phyloP scores from a whole-genome alignment of 2,888 invertebrate genomes.

The Drosophila infuscata region DNA sequence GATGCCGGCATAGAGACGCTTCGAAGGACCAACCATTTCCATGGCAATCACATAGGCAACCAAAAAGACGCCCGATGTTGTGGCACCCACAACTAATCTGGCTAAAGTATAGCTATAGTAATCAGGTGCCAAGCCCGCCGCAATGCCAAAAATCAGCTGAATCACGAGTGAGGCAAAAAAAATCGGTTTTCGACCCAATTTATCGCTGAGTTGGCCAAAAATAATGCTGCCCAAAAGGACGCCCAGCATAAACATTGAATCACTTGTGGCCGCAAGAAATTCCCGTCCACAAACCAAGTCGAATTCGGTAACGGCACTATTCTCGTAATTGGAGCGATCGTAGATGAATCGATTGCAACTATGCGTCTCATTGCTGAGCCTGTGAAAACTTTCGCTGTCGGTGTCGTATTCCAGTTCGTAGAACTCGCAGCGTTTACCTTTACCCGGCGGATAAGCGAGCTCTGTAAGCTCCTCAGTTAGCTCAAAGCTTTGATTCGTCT shows the following conservation, averaged over 20 bases:
- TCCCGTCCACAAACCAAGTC: conserved; percentile 88
- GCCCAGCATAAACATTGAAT: conserved; percentile 89
- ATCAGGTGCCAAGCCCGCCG: conserved; percentile 89
- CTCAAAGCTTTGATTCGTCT: conserved; percentile 81
- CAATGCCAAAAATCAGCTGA: conserved; percentile 89
- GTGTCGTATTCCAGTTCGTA: conserved; percentile 85
- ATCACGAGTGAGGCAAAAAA: conserved; percentile 90
- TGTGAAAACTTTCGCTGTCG: conserved; percentile 69
- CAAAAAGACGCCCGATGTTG: conserved; percentile 91
- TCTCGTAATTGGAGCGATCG: conserved; percentile 87
- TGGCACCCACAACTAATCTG: conserved; percentile 89
- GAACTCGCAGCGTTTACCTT: conserved; percentile 86
- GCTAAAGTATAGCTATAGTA: conserved; percentile 89
- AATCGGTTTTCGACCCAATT: conserved; percentile 89
- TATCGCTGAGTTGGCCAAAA: conserved; percentile 90
- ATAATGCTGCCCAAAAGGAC: conserved; percentile 90
- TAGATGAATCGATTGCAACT: conserved; percentile 87
- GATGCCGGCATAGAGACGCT: conserved; percentile 89
- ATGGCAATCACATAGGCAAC: conserved; percentile 92
- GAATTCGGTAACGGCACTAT: conserved; percentile 90
- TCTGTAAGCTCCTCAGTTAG: conserved; percentile 85
- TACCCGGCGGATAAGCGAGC: conserved; percentile 87
- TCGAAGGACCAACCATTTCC: conserved; percentile 90
- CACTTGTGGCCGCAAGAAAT: conserved; percentile 88
- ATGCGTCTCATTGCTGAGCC: conserved; percentile 71